Conservation (phyloP, 2,797 vertebrate species). For the Manis pentadactyla region DNA sequence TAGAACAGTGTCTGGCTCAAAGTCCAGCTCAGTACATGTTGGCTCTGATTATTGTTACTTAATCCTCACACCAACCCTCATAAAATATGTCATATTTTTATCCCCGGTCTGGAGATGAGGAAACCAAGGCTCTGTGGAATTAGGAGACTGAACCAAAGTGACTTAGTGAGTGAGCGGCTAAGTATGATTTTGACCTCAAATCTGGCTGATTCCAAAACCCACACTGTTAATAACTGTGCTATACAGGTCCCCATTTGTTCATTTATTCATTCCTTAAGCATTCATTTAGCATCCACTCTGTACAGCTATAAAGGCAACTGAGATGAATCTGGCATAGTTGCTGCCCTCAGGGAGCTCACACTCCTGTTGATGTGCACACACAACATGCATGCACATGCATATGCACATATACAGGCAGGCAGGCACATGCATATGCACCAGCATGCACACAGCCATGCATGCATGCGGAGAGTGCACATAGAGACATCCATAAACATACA, state of each 20-base stretch:
- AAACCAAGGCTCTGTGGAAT: neutral
- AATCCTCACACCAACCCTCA: neutral
- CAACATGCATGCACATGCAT: accelerated
- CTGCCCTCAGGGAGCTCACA: neutral
- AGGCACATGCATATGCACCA: accelerated
- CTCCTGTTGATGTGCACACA: neutral
- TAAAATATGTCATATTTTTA: neutral
- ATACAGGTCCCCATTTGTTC: too few relatives aligned
- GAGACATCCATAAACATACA: accelerated
- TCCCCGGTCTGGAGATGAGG: neutral
- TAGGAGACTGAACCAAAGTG: neutral
- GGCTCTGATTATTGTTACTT: neutral
- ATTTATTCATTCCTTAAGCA: neutral
- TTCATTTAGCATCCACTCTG: neutral
- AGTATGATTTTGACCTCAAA: neutral
- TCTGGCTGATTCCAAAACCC: neutral
- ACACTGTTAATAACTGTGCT: neutral
- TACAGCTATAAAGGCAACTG: neutral
- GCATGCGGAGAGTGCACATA: too few relatives aligned
- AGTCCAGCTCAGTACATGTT: neutral
- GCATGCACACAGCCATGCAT: too few relatives aligned
- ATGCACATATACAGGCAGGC: accelerated
- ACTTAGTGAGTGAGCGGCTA: neutral
- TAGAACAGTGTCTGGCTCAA: neutral
- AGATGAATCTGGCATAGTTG: neutral